phyloP scores from a whole-genome alignment of 2,888 invertebrate genomes.

The Dioctria rufipes region DNA sequence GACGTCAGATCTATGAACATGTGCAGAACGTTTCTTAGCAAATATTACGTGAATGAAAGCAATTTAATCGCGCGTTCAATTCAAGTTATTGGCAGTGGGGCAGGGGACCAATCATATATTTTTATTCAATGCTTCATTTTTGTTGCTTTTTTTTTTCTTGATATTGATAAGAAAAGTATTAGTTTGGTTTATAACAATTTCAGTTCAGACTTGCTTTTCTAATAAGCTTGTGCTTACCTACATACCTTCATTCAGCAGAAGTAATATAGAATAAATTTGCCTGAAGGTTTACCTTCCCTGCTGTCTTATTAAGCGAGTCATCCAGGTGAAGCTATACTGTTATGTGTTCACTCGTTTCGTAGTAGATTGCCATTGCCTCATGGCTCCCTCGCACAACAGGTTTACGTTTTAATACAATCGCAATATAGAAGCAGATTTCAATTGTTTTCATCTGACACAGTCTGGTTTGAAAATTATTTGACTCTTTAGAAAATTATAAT shows the following conservation, averaged over 20 bases:
- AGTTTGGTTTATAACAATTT: not conserved
- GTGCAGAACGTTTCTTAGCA: slow-evolving; percentile 9
- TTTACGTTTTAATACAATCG: too few relatives aligned
- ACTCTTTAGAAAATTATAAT: too few relatives aligned
- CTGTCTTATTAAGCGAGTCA: not conserved
- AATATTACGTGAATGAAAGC: slow-evolving; percentile 20
- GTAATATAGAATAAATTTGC: not conserved
- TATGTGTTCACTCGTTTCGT: too few relatives aligned
- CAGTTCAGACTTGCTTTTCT: not conserved
- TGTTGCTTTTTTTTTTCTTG: not conserved
- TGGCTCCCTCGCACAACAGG: too few relatives aligned
- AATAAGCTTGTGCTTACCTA: not conserved
- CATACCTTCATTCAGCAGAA: not conserved
- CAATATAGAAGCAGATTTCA: too few relatives aligned
- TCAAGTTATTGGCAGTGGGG: not conserved
- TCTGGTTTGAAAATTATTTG: too few relatives aligned
- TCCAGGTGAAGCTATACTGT: not conserved
- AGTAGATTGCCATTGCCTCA: too few relatives aligned
- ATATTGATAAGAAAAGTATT: slow-evolving; percentile 20
- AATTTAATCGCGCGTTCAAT: too few relatives aligned
- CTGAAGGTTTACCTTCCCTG: slow-evolving; percentile 10
- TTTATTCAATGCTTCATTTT: too few relatives aligned
- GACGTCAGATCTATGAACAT: slow-evolving; percentile 27
- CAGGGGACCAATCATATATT: not conserved
- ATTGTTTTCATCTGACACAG: too few relatives aligned